Evolutionary conservation across 1,140 invertebrate genomes (phyloP).

Genomic region (Brachionus manjavacas): DNA sequence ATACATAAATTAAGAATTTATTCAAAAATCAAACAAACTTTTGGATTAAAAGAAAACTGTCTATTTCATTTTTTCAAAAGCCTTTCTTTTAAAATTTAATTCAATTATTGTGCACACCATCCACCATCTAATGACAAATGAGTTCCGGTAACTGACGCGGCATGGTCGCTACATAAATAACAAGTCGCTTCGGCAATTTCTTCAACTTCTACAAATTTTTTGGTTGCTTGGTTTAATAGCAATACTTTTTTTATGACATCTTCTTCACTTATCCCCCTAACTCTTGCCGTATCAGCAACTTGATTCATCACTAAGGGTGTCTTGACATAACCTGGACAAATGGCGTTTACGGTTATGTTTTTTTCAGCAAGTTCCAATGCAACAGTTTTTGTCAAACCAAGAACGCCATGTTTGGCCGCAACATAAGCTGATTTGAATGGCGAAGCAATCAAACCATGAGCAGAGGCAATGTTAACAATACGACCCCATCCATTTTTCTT

Average conservation of each 20-base stretch:
- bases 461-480: constrained; percentile 54
- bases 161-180: constrained; percentile 44
- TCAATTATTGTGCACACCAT: constrained; percentile 43
- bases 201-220: constrained; percentile 41
- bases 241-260: constrained; percentile 29
- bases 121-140: constrained; percentile 47
- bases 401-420: constrained; percentile 52
- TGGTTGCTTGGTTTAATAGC: constrained; percentile 32
- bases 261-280: constrained; percentile 44
- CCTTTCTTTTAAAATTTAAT: not conserved
- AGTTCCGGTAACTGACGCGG: constrained; percentile 46
- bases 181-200: constrained; percentile 26
- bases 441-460: constrained; percentile 49
- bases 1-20: not conserved
- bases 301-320: constrained; percentile 49
- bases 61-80: not conserved
- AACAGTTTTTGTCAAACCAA: constrained; percentile 52
- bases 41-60: not conserved
- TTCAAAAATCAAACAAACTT: not conserved
- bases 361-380: constrained; percentile 50
- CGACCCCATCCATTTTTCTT: constrained; percentile 51
- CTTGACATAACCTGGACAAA: constrained; percentile 56
- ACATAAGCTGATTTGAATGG: constrained; percentile 52
- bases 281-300: constrained; percentile 45
- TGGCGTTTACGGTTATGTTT: constrained; percentile 53